Conservation (phyloP, 1,140 invertebrate genomes). For the Catajapyx aquilonaris region DNA sequence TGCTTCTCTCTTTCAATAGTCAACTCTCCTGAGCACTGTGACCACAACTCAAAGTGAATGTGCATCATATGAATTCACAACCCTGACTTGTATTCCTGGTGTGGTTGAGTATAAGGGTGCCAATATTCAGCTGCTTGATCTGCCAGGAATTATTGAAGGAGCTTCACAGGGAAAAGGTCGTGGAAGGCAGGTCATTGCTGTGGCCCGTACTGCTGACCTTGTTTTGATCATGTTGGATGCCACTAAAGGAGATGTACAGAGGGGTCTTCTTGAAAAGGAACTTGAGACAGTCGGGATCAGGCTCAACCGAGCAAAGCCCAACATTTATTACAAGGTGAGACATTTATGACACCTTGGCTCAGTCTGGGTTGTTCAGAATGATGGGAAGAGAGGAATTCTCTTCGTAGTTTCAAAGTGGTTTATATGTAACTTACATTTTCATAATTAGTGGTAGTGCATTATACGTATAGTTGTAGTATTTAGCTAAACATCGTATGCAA, state of each 20-base stretch:
- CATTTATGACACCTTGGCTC: too few relatives aligned
- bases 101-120: conserved; percentile 96
- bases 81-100: conserved; percentile 96
- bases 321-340: conserved; percentile 90
- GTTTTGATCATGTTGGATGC: conserved; percentile 98
- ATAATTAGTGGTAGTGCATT: too few relatives aligned
- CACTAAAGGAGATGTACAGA: conserved; percentile 87
- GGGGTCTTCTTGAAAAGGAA: conserved; percentile 73
- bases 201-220: conserved; percentile 86
- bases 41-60: conserved; percentile 90
- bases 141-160: conserved; percentile 94
- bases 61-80: conserved; percentile 98
- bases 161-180: conserved; percentile 82
- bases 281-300: conserved; percentile 91
- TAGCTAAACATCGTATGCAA: too few relatives aligned
- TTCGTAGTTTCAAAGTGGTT: too few relatives aligned
- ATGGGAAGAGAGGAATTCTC: too few relatives aligned
- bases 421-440: too few relatives aligned
- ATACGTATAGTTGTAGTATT: too few relatives aligned
- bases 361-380: too few relatives aligned
- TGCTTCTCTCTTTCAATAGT: conserved; percentile 29
- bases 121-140: conserved; percentile 92
- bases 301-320: conserved; percentile 81
- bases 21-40: conserved; percentile 76
- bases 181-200: conserved; percentile 79